Evolutionary conservation across 2,888 invertebrate genomes (phyloP), one percentile per base, ranked within the genome.

Genomic region (Lycophotia porphyrea): DNA sequence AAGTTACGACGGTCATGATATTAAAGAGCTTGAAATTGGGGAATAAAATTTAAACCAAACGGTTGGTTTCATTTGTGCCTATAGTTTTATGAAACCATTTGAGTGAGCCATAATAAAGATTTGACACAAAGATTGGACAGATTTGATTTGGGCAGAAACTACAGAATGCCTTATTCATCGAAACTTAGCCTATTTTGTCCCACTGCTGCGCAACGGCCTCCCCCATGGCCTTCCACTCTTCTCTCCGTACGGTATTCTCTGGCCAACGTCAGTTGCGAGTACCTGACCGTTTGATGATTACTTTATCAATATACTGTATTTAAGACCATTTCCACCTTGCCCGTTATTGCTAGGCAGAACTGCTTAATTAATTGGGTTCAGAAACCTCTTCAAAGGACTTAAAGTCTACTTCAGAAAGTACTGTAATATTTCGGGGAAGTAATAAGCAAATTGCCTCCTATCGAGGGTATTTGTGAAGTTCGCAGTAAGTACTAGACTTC

Each of bases 391-490:
- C 34, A 8, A 49, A 44, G 15, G 7, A 60, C 27, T 47, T 55
- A 52, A 65, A 36, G 34, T 69, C 58, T 44, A 70, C 39, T 64
- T 47, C 27, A 61, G 31, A 65, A 80, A 79, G n/a, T 27, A 49
- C 47, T 60, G 21, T 58, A 58, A 60, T 68, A 60, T n/a, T 63
- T 81, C 27, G 64, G 58, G n/a, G 49, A 73, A 77, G 60, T 81
- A 76, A 71, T 64, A 68, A 80, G 42, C 67, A 77, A 82, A 81
- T 84, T 81, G 61, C 52, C 72, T 68, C 47, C 64, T 77, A 71
- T 76, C 70, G 68, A 81, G 60, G 55, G 34, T 60, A 52, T 44
- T 84, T 71, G 47, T 67, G n/a, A 82, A 74, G 67, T 71, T 82
- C 15, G 27, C 39, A 60, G 68, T 42, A 76, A 81, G 58, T 81